Conservation (phyloP, 64 coral and sea anemone genomes). For the Cladopsammia gracilis region DNA sequence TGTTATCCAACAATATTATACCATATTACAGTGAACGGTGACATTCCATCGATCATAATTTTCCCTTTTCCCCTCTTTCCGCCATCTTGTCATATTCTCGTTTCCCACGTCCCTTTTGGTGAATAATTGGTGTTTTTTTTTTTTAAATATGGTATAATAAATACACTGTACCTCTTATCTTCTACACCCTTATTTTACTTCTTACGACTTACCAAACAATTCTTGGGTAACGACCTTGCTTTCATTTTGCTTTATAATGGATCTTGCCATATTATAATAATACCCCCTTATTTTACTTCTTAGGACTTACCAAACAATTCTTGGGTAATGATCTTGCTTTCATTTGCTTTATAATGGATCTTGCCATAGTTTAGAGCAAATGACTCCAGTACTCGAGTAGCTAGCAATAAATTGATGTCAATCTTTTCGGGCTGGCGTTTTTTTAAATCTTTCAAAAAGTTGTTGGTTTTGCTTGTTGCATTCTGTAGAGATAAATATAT, state of each 20-base stretch:
- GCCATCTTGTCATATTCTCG: too few species aligned
- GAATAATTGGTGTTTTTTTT: too few species aligned
- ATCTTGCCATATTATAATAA: neutral
- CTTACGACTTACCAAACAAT: neutral
- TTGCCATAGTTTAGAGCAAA: slow-evolving; percentile 8
- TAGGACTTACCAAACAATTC: neutral
- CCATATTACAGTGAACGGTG: too few species aligned
- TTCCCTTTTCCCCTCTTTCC: too few species aligned
- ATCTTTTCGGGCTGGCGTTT: neutral
- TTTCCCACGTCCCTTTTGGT: neutral
- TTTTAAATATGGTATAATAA: too few species aligned
- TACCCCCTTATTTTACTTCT: too few species aligned
- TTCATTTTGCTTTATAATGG: neutral
- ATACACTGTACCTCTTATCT: too few species aligned
- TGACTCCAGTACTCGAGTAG: neutral
- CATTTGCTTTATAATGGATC: neutral
- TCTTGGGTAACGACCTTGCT: neutral
- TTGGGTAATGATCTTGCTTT: neutral
- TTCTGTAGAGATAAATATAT: neutral
- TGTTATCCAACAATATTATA: too few species aligned
- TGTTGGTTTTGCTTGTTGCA: neutral
- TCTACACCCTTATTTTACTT: too few species aligned
- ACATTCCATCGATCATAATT: too few species aligned
- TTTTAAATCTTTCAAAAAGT: neutral
- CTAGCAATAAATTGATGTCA: neutral